phyloP scores from a whole-genome alignment of 2,113 vertebrate species.

The Nothobranchius furzeri region DNA sequence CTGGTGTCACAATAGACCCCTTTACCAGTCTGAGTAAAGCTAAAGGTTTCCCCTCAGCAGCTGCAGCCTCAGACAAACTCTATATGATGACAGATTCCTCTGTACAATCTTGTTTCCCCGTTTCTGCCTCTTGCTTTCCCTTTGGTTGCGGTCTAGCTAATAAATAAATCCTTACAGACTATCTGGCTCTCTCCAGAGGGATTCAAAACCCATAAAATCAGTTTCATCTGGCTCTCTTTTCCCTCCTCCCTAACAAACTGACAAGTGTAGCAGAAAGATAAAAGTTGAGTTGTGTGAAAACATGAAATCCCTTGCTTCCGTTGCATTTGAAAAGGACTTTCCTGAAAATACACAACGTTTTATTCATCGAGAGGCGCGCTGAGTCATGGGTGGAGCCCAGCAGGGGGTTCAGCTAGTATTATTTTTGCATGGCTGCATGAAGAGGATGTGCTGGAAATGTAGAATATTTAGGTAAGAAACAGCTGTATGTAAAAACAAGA shows the following conservation, averaged over 20 bases:
- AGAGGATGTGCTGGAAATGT: not conserved
- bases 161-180: constrained; percentile 62
- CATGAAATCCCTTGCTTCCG: constrained; percentile 31
- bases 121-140: constrained; percentile 8
- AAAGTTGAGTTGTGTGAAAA: constrained; percentile 48
- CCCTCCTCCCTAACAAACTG: constrained; percentile 24
- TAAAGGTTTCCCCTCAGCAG: constrained; percentile 4
- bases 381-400: constrained; percentile 28
- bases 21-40: not conserved
- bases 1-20: too few species aligned
- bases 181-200: constrained; percentile 24
- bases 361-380: constrained; percentile 13
- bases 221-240: constrained; percentile 32
- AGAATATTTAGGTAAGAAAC: too few species aligned
- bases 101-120: constrained; percentile 12
- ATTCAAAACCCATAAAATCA: constrained; percentile 57
- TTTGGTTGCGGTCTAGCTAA: constrained; percentile 42
- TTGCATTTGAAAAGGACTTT: constrained; percentile 46
- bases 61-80: constrained; percentile 24
- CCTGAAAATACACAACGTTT: constrained; percentile 17
- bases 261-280: constrained; percentile 48
- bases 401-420: not conserved
- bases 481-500: too few species aligned
- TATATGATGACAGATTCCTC: constrained; percentile 18
- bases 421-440: not conserved